Percentiles rank a stretch among this genome's conserved stretches.
phyloP scores from a whole-genome alignment of 1,140 invertebrate genomes.

The Drosophila sp. region DNA sequence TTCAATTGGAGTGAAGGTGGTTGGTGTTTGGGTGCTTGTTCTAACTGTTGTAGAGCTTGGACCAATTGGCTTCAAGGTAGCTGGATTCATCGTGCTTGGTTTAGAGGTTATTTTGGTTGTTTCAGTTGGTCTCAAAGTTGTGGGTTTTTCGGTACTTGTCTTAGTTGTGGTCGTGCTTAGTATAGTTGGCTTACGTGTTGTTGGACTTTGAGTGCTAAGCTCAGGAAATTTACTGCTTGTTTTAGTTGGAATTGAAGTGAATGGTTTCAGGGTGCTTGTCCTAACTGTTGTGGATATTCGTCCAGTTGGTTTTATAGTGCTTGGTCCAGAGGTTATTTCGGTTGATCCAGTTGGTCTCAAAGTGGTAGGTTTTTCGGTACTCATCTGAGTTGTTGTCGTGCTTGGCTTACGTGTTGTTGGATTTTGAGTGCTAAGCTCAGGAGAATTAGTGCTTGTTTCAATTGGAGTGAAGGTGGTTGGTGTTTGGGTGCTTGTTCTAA shows the following conservation, averaged over 20 bases:
- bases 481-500: not conserved
- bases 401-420: not conserved
- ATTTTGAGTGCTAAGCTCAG: constrained; percentile 13
- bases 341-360: constrained; percentile 30
- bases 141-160: no score
- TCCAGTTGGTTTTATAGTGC: no score
- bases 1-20: constrained; percentile 11
- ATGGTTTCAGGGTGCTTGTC: constrained; percentile 2
- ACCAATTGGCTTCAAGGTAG: not conserved
- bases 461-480: constrained; percentile 2
- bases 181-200: not conserved
- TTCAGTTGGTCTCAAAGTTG: no score
- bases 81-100: no score
- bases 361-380: not conserved
- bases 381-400: not conserved
- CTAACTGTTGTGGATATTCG: constrained; percentile 1
- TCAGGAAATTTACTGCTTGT: not conserved
- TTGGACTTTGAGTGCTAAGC: not conserved
- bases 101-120: no score
- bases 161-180: no score
- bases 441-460: not conserved
- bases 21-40: not conserved
- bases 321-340: not conserved
- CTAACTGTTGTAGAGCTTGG: not conserved
- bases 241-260: not conserved